A percentile compares a stretch with the other conserved stretches of the same genome.
Evolutionary conservation across 2,888 invertebrate genomes (phyloP).

Genomic region (Oscheius myriophilus): DNA sequence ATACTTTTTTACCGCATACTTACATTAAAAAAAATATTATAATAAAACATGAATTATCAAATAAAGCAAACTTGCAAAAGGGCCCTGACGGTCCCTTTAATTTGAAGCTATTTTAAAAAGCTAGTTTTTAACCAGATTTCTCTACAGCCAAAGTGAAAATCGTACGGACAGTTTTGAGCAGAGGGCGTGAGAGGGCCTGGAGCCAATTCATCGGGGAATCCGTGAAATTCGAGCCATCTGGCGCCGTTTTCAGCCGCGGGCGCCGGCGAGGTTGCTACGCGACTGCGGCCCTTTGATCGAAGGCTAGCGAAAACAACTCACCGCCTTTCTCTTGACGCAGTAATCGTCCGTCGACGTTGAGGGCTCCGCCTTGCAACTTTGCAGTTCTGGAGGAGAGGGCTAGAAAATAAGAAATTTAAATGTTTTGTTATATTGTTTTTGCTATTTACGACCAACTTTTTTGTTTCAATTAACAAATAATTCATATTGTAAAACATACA

Average conservation of each 20-base stretch:
- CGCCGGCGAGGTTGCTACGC: conserved; percentile 4
- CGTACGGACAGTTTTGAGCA: conserved; percentile 9
- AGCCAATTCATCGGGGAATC: neutral
- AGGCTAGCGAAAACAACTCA: neutral
- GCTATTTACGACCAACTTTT: neutral
- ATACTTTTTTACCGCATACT: too few relatives aligned
- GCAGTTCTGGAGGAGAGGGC: neutral
- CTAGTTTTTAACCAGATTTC: neutral
- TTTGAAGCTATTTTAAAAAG: neutral
- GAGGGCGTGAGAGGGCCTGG: conserved; percentile 5
- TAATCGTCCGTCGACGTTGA: conserved; percentile 11
- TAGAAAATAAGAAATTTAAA: too few relatives aligned
- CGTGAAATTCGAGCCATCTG: neutral
- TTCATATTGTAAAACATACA: too few relatives aligned
- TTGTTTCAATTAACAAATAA: too few relatives aligned
- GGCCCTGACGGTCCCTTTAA: too few relatives aligned
- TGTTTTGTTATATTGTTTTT: neutral
- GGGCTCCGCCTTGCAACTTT: conserved; percentile 12
- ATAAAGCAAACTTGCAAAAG: neutral
- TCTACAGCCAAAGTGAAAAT: neutral
- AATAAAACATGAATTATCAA: neutral
- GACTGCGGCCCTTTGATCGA: neutral
- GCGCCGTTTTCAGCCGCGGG: too few relatives aligned
- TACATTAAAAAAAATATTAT: neutral
- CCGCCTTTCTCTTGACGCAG: conserved; percentile 13